phyloP scores from a whole-genome alignment of 2,113 vertebrate genomes.

The Castor canadensis region DNA sequence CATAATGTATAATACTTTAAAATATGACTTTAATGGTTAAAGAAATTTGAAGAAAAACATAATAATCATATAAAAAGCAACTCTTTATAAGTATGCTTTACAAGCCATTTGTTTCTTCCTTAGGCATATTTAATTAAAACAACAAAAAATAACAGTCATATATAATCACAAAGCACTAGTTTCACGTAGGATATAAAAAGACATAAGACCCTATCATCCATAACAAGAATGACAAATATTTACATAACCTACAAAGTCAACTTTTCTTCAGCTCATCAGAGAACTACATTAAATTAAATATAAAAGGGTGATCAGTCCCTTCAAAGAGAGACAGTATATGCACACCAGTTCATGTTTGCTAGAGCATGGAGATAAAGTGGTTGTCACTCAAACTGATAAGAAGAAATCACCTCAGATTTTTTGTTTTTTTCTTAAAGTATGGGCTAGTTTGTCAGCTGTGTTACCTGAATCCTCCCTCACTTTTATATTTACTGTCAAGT shows the following conservation, averaged over 20 bases:
- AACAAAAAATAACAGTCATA: neutral
- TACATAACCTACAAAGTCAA: neutral
- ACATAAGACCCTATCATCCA: neutral
- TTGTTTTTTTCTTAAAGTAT: too few relatives aligned
- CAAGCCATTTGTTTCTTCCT: conserved; percentile 19
- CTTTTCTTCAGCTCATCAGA: neutral
- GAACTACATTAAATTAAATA: conserved; percentile 8
- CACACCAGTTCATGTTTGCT: neutral
- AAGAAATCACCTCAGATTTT: neutral
- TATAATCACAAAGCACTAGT: conserved; percentile 1
- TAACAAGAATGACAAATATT: conserved; percentile 17
- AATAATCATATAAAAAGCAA: conserved; percentile 25
- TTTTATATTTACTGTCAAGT: neutral
- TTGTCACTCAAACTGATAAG: neutral
- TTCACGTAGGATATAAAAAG: conserved; percentile 29
- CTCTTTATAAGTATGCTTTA: neutral
- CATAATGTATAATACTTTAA: neutral
- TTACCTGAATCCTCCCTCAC: neutral
- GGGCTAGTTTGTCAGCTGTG: neutral
- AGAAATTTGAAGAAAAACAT: neutral
- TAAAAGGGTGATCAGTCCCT: neutral
- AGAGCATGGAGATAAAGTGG: neutral
- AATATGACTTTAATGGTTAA: conserved; percentile 11
- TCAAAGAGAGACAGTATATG: neutral
- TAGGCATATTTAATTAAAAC: conserved; percentile 23